phyloP scores from a whole-genome alignment of 92 coral and sea anemone genomes.

The Palythoa caribaeorum region DNA sequence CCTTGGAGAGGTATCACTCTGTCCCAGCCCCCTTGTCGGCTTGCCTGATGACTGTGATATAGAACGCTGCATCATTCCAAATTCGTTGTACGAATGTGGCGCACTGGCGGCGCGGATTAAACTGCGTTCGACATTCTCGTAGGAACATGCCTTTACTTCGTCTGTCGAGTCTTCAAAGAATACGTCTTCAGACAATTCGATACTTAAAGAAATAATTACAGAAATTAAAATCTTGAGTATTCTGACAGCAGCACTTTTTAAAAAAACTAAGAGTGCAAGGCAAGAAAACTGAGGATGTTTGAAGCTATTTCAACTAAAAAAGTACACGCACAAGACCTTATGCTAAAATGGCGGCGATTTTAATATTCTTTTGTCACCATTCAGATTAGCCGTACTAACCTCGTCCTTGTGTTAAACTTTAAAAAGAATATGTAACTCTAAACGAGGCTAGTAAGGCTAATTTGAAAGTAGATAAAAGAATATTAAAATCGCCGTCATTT shows the following conservation, averaged over 20 bases:
- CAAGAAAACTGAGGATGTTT: neutral
- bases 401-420: too few species aligned
- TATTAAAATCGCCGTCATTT: too few species aligned
- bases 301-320: too few species aligned
- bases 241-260: too few species aligned
- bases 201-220: neutral
- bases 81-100: constrained; percentile 58
- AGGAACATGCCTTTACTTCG: constrained; percentile 62
- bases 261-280: neutral
- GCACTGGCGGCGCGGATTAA: constrained; percentile 66
- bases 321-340: too few species aligned
- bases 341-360: too few species aligned
- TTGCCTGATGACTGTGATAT: constrained; percentile 14
- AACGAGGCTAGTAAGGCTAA: too few species aligned
- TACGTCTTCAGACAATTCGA: constrained; percentile 42
- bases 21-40: constrained; percentile 41
- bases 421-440: too few species aligned
- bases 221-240: neutral
- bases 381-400: too few species aligned
- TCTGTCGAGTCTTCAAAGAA: constrained; percentile 32
- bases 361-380: too few species aligned
- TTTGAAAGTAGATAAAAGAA: too few species aligned
- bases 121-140: constrained; percentile 67
- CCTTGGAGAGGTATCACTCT: constrained; percentile 22
- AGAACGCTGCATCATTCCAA: constrained; percentile 47